Conservation (phyloP, 2,113 vertebrate genomes). For the Alexandromys fortis region DNA sequence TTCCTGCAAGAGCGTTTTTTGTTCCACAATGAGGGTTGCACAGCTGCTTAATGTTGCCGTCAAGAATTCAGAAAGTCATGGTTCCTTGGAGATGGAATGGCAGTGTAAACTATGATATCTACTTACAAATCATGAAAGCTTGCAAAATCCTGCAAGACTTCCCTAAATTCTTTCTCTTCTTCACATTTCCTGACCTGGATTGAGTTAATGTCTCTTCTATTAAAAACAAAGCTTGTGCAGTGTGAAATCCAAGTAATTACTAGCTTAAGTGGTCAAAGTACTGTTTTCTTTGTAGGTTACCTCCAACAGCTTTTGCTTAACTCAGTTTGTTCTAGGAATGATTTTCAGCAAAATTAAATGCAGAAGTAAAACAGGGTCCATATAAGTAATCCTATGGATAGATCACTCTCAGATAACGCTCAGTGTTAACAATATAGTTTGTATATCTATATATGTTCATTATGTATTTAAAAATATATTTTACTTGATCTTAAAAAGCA, state of each 20-base stretch:
- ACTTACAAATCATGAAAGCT: neutral
- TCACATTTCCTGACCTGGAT: neutral
- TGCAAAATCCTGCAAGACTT: neutral
- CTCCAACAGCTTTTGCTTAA: neutral
- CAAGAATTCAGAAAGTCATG: constrained; percentile 72
- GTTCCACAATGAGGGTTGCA: constrained; percentile 63
- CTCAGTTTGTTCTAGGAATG: neutral
- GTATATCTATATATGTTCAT: neutral
- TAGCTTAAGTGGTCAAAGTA: neutral
- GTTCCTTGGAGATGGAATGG: constrained; percentile 73
- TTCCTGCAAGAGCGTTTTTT: constrained; percentile 70
- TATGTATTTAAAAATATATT: neutral
- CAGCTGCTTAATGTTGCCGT: constrained; percentile 79
- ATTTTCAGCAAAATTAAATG: neutral
- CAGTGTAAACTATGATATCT: constrained; percentile 32
- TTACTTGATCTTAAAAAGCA: neutral
- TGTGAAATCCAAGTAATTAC: neutral
- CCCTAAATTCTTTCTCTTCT: neutral
- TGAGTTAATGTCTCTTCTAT: neutral
- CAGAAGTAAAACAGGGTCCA: neutral
- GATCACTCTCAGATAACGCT: neutral
- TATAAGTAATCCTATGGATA: neutral
- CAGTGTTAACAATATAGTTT: neutral
- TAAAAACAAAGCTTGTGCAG: neutral
- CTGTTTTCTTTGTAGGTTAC: neutral